Percentiles rank a stretch among this genome's conserved stretches.
phyloP scores from a whole-genome alignment of 2,113 vertebrate species.

The Mesembrinibis cayennensis region DNA sequence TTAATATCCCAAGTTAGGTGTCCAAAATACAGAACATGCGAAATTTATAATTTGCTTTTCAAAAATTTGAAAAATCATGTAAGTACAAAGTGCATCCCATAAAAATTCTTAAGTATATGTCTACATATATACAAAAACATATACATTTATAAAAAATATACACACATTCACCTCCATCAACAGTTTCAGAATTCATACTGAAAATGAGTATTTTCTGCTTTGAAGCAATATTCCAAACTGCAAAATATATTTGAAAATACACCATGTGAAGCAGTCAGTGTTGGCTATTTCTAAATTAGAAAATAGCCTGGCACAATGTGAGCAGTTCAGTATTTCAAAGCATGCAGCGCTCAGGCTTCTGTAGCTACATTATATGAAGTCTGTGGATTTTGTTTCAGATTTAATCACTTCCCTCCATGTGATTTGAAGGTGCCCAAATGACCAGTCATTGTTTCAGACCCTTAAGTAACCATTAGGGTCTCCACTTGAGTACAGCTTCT shows the following conservation, averaged over 20 bases:
- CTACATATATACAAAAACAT: neutral
- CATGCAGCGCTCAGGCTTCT: neutral
- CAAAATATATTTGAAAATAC: neutral
- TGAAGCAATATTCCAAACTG: neutral
- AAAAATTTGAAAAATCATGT: neutral
- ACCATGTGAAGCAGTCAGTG: neutral
- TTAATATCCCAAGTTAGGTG: neutral
- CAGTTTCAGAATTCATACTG: neutral
- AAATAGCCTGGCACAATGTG: neutral
- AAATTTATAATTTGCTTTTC: neutral
- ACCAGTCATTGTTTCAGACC: accelerated
- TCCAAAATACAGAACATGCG: neutral
- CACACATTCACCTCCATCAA: no score
- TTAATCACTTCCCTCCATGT: neutral
- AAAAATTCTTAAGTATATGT: neutral
- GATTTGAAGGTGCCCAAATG: neutral
- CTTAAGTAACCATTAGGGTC: neutral
- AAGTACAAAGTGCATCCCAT: neutral
- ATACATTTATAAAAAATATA: neutral
- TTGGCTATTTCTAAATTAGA: neutral
- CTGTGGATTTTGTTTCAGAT: neutral
- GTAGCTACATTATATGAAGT: neutral
- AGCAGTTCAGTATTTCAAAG: neutral
- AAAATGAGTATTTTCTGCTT: neutral
- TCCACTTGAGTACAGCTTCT: neutral